Percentiles rank a stretch among this genome's conserved stretches.
Conservation (phyloP, 1,140 invertebrate species). For the Macrobrachium nipponense region DNA sequence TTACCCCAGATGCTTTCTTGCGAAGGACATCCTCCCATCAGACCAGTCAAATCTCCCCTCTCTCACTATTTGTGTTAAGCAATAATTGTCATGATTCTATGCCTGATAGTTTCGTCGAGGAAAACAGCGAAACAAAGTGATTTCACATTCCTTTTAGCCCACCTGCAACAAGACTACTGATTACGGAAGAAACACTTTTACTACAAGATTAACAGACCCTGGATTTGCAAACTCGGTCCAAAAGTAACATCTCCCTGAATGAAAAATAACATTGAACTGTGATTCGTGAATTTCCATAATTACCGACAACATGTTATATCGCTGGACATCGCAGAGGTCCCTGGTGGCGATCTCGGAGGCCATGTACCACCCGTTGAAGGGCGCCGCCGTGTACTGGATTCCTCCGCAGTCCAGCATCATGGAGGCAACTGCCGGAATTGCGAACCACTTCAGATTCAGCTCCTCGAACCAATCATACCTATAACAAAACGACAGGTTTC, state of each 20-base stretch:
- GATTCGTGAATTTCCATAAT: neutral
- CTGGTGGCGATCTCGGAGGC: conserved; percentile 93
- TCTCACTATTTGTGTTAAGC: too few relatives aligned
- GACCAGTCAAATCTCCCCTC: too few relatives aligned
- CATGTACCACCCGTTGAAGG: conserved; percentile 98
- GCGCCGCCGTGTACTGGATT: conserved; percentile 89
- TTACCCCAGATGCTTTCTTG: too few relatives aligned
- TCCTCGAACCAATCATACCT: conserved; percentile 90
- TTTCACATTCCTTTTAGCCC: too few relatives aligned
- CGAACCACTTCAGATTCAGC: conserved; percentile 88
- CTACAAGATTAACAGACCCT: neutral
- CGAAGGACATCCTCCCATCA: too few relatives aligned
- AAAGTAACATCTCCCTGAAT: too few relatives aligned
- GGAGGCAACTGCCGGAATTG: conserved; percentile 83
- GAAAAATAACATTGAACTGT: too few relatives aligned
- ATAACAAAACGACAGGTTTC: conserved; percentile 37
- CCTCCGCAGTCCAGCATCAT: conserved; percentile 96
- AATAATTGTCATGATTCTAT: too few relatives aligned
- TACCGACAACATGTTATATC: conserved; percentile 91
- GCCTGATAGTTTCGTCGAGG: too few relatives aligned
- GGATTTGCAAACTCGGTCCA: neutral
- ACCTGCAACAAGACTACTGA: too few relatives aligned
- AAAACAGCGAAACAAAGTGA: too few relatives aligned
- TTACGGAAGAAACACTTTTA: too few relatives aligned
- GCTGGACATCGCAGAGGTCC: conserved; percentile 86